A percentile compares a stretch with the other conserved stretches of the same genome.
Conservation (phyloP, 2,113 vertebrate genomes). For the Tichodroma muraria region DNA sequence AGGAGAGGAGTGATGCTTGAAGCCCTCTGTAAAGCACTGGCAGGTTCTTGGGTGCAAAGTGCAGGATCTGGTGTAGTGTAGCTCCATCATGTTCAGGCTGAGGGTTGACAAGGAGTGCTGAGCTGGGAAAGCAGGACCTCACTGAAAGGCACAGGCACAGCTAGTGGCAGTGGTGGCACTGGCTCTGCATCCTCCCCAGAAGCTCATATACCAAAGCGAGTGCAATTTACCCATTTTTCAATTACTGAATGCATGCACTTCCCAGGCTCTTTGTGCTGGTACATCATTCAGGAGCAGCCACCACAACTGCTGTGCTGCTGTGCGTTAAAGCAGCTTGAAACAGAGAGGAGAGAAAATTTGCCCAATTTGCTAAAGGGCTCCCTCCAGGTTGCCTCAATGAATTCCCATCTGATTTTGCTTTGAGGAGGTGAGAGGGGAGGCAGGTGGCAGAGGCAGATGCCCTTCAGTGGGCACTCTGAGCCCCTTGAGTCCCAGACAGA, state of each 20-base stretch:
- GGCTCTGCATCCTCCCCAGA: background rate
- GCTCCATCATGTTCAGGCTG: background rate
- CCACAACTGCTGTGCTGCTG: background rate
- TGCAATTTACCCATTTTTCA: background rate
- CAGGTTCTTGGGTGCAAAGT: background rate
- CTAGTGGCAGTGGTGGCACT: too few relatives aligned
- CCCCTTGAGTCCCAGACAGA: background rate
- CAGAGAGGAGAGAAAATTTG: background rate
- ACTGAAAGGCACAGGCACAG: rapidly evolving
- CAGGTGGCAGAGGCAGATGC: background rate
- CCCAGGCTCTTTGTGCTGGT: background rate
- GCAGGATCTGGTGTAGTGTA: background rate
- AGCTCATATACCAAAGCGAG: background rate
- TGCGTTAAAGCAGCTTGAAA: background rate
- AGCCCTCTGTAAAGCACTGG: background rate
- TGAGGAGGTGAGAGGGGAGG: background rate
- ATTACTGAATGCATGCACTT: background rate
- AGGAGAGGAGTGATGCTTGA: background rate
- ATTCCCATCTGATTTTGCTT: background rate
- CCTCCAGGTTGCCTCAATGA: background rate
- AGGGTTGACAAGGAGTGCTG: background rate
- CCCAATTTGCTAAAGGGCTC: background rate
- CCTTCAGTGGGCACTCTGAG: background rate
- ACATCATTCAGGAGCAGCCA: background rate
- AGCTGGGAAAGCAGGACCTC: background rate